Percentiles rank a stretch among this genome's conserved stretches.
Conservation (phyloP, 1,140 invertebrate genomes). For the Mercenaria mercenaria region DNA sequence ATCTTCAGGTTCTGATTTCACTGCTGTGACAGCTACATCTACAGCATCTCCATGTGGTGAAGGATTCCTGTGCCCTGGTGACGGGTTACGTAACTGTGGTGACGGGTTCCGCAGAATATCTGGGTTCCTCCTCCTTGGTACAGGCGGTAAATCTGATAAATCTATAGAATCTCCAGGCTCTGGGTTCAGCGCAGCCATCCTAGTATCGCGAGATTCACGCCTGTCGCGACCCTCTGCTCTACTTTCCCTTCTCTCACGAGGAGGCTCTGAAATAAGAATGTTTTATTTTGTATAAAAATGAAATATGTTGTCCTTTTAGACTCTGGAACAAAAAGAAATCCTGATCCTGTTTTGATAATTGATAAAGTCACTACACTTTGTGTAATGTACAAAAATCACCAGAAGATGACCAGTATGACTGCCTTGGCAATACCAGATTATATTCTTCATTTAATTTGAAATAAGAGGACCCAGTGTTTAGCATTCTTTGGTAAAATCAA, state of each 20-base stretch:
- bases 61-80: constrained; percentile 11
- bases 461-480: too few species aligned
- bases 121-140: constrained; percentile 26
- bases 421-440: too few species aligned
- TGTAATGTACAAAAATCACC: too few species aligned
- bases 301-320: too few species aligned
- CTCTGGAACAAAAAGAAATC: too few species aligned
- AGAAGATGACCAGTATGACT: too few species aligned
- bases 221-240: constrained; percentile 11
- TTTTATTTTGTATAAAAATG: neutral
- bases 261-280: constrained; percentile 39
- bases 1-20: constrained; percentile 45
- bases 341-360: too few species aligned
- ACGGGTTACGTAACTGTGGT: constrained; percentile 46
- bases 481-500: too few species aligned
- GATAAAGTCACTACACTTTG: too few species aligned
- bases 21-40: neutral
- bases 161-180: constrained; percentile 4
- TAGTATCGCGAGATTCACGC: constrained; percentile 43
- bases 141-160: constrained; percentile 31
- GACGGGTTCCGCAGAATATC: constrained; percentile 43
- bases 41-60: neutral
- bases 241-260: constrained; percentile 32
- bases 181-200: constrained; percentile 41
- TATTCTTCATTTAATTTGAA: too few species aligned